Percentiles rank a stretch among this genome's conserved stretches.
Evolutionary conservation across 2,888 invertebrate species (phyloP).

Genomic region (Fabriciana adippe): DNA sequence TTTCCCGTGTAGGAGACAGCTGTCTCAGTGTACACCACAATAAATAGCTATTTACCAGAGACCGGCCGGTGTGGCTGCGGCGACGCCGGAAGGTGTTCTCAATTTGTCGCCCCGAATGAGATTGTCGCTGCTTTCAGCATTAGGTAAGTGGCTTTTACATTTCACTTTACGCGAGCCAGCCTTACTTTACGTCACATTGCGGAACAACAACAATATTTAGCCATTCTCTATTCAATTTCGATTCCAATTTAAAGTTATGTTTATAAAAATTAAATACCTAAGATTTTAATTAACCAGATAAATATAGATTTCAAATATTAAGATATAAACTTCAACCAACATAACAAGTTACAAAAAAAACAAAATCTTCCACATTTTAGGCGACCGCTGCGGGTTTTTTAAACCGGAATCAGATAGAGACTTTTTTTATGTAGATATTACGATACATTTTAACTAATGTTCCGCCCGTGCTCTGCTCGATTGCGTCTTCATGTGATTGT

Average conservation of each 20-base stretch:
- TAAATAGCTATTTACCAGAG: conserved; percentile 74
- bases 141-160: conserved; percentile 76
- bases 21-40: conserved; percentile 68
- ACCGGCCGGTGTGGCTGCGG: conserved; percentile 54
- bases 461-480: too few relatives aligned
- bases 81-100: conserved; percentile 72
- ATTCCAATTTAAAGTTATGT: background rate
- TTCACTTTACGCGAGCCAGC: conserved; percentile 58
- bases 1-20: conserved; percentile 61
- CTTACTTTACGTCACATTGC: conserved; percentile 32
- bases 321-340: too few relatives aligned
- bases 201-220: conserved; percentile 7
- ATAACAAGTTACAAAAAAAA: too few relatives aligned
- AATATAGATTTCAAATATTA: too few relatives aligned
- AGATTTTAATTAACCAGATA: too few relatives aligned
- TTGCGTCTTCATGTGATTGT: too few relatives aligned
- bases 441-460: too few relatives aligned
- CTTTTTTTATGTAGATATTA: too few relatives aligned
- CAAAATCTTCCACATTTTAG: too few relatives aligned
- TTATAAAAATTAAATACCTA: background rate
- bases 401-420: too few relatives aligned
- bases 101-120: conserved; percentile 78
- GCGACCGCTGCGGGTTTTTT: too few relatives aligned
- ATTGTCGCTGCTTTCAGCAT: conserved; percentile 77
- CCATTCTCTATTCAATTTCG: background rate